phyloP scores from a whole-genome alignment of 2,113 vertebrate species.

The Sylvilagus bachmani region DNA sequence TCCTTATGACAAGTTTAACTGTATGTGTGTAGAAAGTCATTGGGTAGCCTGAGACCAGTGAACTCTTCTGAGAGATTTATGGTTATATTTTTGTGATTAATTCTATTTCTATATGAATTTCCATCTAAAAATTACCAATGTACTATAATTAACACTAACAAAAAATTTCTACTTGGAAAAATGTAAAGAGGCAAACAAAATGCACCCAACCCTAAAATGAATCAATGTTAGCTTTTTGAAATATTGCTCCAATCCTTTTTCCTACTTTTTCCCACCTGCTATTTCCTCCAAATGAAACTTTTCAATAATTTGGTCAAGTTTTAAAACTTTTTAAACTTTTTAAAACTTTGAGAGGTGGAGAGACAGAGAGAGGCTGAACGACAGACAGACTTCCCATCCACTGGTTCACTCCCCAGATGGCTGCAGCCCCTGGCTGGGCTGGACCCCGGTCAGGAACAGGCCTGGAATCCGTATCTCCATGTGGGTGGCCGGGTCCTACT shows the following conservation, averaged over 20 bases:
- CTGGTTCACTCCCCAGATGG: no score
- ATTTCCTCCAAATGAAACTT: neutral
- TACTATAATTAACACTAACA: neutral
- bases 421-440: no score
- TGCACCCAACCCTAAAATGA: neutral
- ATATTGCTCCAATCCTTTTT: neutral
- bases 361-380: no score
- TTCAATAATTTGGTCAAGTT: neutral
- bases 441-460: no score
- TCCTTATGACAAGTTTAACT: neutral
- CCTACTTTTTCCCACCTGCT: neutral
- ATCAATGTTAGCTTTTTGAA: neutral
- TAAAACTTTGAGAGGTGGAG: no score
- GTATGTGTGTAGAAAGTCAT: neutral
- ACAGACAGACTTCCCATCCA: no score
- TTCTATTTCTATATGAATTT: neutral
- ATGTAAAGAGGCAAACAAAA: neutral
- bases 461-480: no score
- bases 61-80: neutral
- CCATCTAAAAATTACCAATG: neutral
- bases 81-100: neutral
- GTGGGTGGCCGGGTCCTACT: no score
- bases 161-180: neutral
- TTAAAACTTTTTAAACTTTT: neutral
- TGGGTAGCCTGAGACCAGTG: neutral